Base-by-base conservation (phyloP, 2,113 vertebrate genomes). In the Melospiza georgiana region DNA sequence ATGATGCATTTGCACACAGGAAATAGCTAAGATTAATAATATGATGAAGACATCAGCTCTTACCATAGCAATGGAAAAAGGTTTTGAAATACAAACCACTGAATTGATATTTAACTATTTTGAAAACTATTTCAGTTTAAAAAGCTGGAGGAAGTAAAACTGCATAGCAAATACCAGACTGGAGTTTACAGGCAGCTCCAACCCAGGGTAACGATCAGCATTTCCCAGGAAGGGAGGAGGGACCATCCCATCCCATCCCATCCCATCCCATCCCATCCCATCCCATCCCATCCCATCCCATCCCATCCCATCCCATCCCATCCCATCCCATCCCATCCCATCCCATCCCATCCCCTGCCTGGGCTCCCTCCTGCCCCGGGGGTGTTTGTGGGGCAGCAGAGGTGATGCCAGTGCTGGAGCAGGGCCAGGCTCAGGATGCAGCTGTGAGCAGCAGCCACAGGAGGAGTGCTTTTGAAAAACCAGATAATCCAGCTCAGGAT, bases 401-500 rank as follows among this genome's bases (percentile, higher is more conserved):
- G 68, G 43, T 1, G 4, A 35, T 20, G 37, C 20, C 44, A 0
- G 0, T 4, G 8, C 54, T 6, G 21, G 69, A 76, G 46, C 31
- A 1, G 37, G 52, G 69, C 63, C 91, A 71, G 59, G 41, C 6
- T 52, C 43, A 57, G 6, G 6, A 41, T 24, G n/a, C 54, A 27
- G 35, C 67, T 54, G 46, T 11, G 69, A 84, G 48, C 84, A 55
- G 61, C 59, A 51, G 80, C 61, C 61, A 65, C 25, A 43, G 62
- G 63, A 54, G 20, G 37, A 86, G 15, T 4, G 30, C 18, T 93
- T 90, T 52, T 41, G 51, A 25, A 82, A 91, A 82, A 52, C 37
- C 10, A n/a, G 54, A 65, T 73, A 69, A 93, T 91, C 83, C 90
- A 79, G 88, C 90, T 89, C 80, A 92, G 83, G 92, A 95, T 96